Conservation (phyloP, 2,113 vertebrate species). For the Spea bombifrons region DNA sequence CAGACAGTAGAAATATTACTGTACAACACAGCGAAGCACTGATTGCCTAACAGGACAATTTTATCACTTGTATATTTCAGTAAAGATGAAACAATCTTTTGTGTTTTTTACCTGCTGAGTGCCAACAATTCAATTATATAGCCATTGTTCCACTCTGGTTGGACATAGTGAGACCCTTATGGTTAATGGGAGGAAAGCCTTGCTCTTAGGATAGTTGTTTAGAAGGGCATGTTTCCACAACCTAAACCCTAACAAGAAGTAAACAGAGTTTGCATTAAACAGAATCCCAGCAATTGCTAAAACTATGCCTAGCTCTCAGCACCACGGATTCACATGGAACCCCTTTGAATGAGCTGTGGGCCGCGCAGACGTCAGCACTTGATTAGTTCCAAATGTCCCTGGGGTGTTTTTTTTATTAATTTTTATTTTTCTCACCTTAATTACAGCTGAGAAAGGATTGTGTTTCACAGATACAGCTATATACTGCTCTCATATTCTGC, state of each 20-base stretch:
- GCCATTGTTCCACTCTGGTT: background rate
- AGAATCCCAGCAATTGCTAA: background rate
- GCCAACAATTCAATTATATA: background rate
- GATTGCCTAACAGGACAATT: too few species aligned
- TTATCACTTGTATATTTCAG: background rate
- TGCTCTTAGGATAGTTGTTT: background rate
- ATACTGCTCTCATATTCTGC: conserved; percentile 38
- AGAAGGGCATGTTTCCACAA: too few species aligned
- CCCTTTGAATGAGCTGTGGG: conserved; percentile 32
- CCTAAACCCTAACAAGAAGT: background rate
- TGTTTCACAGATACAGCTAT: conserved; percentile 29
- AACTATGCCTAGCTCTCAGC: conserved; percentile 28
- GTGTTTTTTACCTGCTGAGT: too few species aligned
- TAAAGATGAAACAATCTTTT: background rate
- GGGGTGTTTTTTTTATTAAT: conserved; percentile 15
- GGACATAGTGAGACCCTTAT: background rate
- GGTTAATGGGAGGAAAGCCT: background rate
- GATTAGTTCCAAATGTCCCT: conserved; percentile 20
- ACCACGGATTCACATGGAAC: conserved; percentile 22
- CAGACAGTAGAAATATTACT: too few species aligned
- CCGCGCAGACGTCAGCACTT: conserved; percentile 29
- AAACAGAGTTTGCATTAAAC: background rate
- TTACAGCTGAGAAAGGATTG: conserved; percentile 16
- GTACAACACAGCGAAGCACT: background rate
- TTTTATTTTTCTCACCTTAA: conserved; percentile 20